phyloP scores from a whole-genome alignment of 2,888 invertebrate species.

The Dryadula phaetusa region DNA sequence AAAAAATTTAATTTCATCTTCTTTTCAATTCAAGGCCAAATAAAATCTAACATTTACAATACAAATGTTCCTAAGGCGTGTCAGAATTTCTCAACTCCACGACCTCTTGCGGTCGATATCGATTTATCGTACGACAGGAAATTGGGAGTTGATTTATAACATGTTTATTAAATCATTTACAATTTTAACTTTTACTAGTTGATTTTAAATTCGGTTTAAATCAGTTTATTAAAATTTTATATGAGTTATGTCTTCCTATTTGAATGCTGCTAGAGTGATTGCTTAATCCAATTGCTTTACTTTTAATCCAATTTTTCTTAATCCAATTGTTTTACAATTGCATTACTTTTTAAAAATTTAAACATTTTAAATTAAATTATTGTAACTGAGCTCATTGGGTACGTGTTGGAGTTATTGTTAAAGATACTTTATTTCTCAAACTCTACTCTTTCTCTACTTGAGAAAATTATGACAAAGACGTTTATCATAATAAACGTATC shows the following conservation, averaged over 20 bases:
- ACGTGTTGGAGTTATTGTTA: too few species aligned
- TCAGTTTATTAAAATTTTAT: neutral
- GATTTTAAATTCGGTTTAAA: neutral
- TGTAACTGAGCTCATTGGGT: too few species aligned
- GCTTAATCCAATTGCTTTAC: neutral
- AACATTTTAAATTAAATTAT: too few species aligned
- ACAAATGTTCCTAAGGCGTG: conserved; percentile 30
- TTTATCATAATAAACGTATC: too few species aligned
- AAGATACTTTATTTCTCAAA: too few species aligned
- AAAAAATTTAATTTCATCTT: too few species aligned
- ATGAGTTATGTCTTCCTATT: neutral
- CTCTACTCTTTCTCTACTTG: too few species aligned
- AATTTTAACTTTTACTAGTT: neutral
- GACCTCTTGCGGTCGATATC: conserved; percentile 45
- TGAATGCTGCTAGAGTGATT: neutral
- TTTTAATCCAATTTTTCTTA: too few species aligned
- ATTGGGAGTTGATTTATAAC: conserved; percentile 34
- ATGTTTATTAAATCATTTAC: conserved; percentile 9
- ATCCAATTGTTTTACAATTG: too few species aligned
- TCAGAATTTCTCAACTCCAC: conserved; percentile 39
- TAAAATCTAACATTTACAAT: conserved; percentile 21
- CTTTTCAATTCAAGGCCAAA: conserved; percentile 8
- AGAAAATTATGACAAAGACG: too few species aligned
- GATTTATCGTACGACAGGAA: conserved; percentile 38
- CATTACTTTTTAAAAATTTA: too few species aligned